Conservation (phyloP, 2,888 invertebrate species). For the Eustalomyia histrio region DNA sequence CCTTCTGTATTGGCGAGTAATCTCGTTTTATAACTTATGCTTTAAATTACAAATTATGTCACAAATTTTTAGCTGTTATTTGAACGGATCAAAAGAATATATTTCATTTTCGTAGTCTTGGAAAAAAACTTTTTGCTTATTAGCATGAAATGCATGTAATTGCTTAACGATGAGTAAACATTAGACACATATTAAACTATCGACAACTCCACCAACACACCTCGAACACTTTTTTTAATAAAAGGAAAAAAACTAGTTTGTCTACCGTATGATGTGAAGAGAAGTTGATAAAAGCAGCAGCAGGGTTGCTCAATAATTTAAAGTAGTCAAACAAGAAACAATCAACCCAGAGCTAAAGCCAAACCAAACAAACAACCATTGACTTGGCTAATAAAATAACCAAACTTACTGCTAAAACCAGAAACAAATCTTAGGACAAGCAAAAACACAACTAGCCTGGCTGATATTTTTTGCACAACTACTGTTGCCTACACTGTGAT, state of each 20-base stretch:
- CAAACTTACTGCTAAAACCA: slow-evolving; percentile 47
- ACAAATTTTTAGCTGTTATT: too few species aligned
- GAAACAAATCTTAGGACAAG: slow-evolving; percentile 50
- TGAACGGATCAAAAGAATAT: too few species aligned
- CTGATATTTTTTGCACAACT: slow-evolving; percentile 16
- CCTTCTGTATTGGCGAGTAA: too few species aligned
- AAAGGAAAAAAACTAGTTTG: slow-evolving; percentile 31
- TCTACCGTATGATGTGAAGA: slow-evolving; percentile 7
- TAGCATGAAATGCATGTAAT: slow-evolving; percentile 50
- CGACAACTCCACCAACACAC: slow-evolving; percentile 51
- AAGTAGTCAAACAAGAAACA: slow-evolving; percentile 60
- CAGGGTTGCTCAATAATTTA: slow-evolving; percentile 54
- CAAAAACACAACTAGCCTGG: slow-evolving; percentile 23
- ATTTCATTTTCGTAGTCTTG: too few species aligned
- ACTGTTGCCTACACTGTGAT: not conserved
- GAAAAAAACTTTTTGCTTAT: not conserved
- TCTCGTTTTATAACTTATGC: too few species aligned
- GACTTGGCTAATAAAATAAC: slow-evolving; percentile 45
- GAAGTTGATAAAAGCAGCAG: slow-evolving; percentile 3
- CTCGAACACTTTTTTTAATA: not conserved
- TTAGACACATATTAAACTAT: slow-evolving; percentile 31
- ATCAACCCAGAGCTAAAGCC: slow-evolving; percentile 22
- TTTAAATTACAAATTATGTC: too few species aligned
- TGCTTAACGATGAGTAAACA: slow-evolving; percentile 56
- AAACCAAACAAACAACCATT: slow-evolving; percentile 27